A percentile compares a stretch with the other conserved stretches of the same genome.
These are phyloP conservation scores for Neosilurus hyrtlii DNA, from an alignment of 2,797 vertebrate genomes.

Conservation along the genomic window DNA sequence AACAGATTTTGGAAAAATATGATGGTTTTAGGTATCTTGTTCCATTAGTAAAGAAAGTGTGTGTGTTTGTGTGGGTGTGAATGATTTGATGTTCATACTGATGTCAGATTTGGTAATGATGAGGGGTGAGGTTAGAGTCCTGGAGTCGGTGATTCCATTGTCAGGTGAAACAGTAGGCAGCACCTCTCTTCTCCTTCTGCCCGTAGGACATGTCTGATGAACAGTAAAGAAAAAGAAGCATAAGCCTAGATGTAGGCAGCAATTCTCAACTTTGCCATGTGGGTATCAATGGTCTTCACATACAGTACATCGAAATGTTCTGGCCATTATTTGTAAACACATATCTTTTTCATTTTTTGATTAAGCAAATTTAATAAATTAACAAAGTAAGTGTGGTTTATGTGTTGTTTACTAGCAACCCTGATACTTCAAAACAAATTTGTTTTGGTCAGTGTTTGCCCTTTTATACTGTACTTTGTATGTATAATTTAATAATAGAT, in stretches of 20 bases:
- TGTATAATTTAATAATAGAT: too few relatives aligned
- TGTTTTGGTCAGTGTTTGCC: too few relatives aligned
- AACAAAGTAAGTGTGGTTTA: too few relatives aligned
- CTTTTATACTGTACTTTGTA: too few relatives aligned
- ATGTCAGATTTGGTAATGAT: slow-evolving; percentile 66
- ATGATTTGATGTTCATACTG: slow-evolving; percentile 49
- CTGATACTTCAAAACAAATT: neutral
- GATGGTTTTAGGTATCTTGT: neutral
- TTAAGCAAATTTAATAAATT: neutral
- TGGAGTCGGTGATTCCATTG: slow-evolving; percentile 55
- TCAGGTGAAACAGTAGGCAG: slow-evolving; percentile 9
- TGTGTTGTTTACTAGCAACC: neutral
- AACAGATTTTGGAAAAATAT: neutral
- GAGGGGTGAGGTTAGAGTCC: slow-evolving; percentile 66
- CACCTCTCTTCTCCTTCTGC: slow-evolving; percentile 59
- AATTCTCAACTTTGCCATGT: too few relatives aligned
- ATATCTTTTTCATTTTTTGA: neutral
- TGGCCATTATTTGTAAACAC: neutral
- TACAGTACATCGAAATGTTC: neutral
- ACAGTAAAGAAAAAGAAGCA: neutral
- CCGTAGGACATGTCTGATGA: slow-evolving; percentile 47
- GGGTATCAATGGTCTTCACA: neutral
- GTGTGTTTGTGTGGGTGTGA: neutral
- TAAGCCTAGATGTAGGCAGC: neutral
- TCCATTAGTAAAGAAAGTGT: neutral